Conservation (phyloP, 2,888 invertebrate genomes). For the Drosophila pegasa region DNA sequence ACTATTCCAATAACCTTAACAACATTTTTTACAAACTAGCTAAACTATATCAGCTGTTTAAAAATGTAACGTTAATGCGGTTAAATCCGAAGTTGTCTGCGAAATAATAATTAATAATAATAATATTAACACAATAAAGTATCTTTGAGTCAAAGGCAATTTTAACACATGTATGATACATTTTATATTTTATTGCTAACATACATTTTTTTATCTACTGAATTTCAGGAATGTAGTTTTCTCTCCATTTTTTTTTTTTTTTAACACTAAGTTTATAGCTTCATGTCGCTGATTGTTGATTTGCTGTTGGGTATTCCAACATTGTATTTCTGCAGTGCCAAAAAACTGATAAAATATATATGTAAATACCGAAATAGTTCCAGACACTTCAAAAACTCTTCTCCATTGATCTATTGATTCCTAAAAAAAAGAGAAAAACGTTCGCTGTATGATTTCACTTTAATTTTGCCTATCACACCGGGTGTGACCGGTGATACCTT, state of each 20-base stretch:
- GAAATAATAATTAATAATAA: too few species aligned
- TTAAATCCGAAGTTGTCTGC: too few species aligned
- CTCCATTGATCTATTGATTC: conserved; percentile 11
- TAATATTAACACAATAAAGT: background rate
- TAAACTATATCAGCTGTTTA: too few species aligned
- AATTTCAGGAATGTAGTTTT: background rate
- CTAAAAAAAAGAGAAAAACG: background rate
- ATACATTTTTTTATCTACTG: background rate
- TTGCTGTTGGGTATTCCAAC: background rate
- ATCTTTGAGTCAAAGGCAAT: background rate
- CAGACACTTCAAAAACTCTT: conserved; percentile 10
- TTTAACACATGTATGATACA: background rate
- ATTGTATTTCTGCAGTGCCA: conserved; percentile 8
- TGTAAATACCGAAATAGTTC: conserved; percentile 3
- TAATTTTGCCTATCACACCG: too few species aligned
- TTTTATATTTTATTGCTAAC: background rate
- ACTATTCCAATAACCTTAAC: too few species aligned
- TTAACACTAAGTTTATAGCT: background rate
- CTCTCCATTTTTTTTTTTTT: background rate
- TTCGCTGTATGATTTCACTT: background rate
- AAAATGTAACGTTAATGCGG: too few species aligned
- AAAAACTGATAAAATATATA: conserved; percentile 8
- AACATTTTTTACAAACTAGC: too few species aligned
- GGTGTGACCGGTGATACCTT: too few species aligned
- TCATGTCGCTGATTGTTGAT: background rate